Evolutionary conservation across 2,113 vertebrate species (phyloP), one percentile per base, ranked within the genome.

Genomic region (Lota lota): DNA sequence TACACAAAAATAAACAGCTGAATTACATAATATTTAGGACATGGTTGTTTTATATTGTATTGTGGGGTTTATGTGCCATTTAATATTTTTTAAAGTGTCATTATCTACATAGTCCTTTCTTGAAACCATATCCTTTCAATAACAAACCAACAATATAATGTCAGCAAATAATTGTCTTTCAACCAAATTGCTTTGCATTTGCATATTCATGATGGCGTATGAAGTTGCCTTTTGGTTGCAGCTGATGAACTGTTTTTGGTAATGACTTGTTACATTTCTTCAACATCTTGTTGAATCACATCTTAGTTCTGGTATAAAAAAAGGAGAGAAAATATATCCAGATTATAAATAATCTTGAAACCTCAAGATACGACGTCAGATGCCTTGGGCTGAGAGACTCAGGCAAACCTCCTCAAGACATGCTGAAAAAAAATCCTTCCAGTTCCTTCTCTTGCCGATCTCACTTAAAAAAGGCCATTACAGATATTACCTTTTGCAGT

Each of bases 121-220:
- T 75, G 79, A 64, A 80, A 78, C 77, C 12, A 2, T 64, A 78
- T 74, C 83, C 72, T 14, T 64, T 40, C 67, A 19, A 53, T 62
- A 72, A 66, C 70, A 77, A 79, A 85, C 79, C 81, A 73, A 75
- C 82, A 77, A 54, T 75, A 81, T 74, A 76, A 82, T 75, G 81
- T 77, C 77, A 81, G 76, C 28, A 11, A 62, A 53, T 40, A 65
- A 66, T 74, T 77, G 63, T 72, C 73, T 74, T 75, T 77, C 74
- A 36, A 51, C 62, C 73, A 40, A 20, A 72, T 60, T 60, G 66
- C 68, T 67, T 68, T 22, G 53, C 65, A 11, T 16, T 68, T 66
- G 72, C 74, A 33, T 78, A 51, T 77, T 78, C 77, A 53, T 63
- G 28, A 22, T 64, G 65, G 73, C 28, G 54, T 19, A 6, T 28